Evolutionary conservation across 2,888 invertebrate genomes (phyloP).

Genomic region (Agonopterix heracliana): DNA sequence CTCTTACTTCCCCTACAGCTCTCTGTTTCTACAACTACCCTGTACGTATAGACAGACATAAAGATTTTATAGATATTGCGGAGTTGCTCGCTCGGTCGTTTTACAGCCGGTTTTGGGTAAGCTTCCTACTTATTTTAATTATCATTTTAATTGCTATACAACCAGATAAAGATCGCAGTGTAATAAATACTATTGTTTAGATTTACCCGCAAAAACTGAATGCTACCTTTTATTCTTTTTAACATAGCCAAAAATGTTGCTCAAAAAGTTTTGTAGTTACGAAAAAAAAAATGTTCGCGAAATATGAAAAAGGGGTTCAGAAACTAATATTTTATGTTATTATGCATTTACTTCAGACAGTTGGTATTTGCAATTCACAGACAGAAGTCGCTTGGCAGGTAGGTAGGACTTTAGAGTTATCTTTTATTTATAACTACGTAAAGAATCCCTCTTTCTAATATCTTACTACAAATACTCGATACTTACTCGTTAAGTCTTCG

Average conservation of each 20-base stretch:
- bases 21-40: background rate
- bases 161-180: conserved; percentile 44
- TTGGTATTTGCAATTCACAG: conserved; percentile 70
- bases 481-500: background rate
- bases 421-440: conserved; percentile 72
- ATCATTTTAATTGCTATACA: conserved; percentile 59
- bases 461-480: conserved; percentile 31
- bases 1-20: background rate
- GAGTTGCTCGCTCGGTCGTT: conserved; percentile 49
- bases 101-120: conserved; percentile 51
- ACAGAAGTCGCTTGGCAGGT: conserved; percentile 59
- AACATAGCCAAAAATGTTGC: too few relatives aligned
- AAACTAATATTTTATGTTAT: conserved; percentile 31
- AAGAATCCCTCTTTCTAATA: conserved; percentile 38
- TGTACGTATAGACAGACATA: conserved; percentile 24
- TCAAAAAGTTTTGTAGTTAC: too few relatives aligned
- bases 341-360: conserved; percentile 39
- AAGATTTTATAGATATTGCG: conserved; percentile 56
- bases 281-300: too few relatives aligned
- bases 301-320: background rate
- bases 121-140: conserved; percentile 68
- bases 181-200: conserved; percentile 50
- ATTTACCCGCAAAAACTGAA: conserved; percentile 35
- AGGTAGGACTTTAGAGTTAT: conserved; percentile 63
- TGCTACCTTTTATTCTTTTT: background rate